Evolutionary conservation across 2,888 invertebrate species (phyloP).

Genomic region (Watsonalla binaria): DNA sequence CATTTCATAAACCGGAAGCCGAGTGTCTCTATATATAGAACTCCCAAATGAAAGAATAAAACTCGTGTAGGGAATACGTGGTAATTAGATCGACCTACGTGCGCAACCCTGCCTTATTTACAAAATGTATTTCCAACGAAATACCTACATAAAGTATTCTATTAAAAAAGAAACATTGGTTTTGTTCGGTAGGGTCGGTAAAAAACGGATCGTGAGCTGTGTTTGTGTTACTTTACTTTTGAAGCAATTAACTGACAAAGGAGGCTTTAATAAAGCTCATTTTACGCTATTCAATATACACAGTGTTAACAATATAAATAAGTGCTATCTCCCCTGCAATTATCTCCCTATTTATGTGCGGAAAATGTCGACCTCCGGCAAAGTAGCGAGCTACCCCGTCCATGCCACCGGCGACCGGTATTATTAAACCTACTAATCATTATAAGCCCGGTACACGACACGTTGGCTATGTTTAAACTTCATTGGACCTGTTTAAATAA

Average conservation of each 20-base stretch:
- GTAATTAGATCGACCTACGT: too few species aligned
- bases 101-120: too few species aligned
- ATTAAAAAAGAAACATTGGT: too few species aligned
- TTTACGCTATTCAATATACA: slow-evolving; percentile 27
- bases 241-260: slow-evolving; percentile 4
- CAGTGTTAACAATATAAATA: slow-evolving; percentile 46
- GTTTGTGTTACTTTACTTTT: neutral
- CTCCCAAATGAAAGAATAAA: too few species aligned
- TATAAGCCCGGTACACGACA: slow-evolving; percentile 33
- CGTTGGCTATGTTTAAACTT: slow-evolving; percentile 9
- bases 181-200: too few species aligned
- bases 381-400: slow-evolving; percentile 25
- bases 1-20: neutral
- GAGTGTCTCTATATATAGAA: neutral
- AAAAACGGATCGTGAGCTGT: too few species aligned
- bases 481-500: neutral
- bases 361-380: slow-evolving; percentile 52
- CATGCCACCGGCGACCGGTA: slow-evolving; percentile 23
- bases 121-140: too few species aligned
- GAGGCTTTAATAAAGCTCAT: slow-evolving; percentile 15
- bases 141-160: too few species aligned
- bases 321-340: slow-evolving; percentile 57
- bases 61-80: too few species aligned
- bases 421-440: slow-evolving; percentile 47
- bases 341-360: slow-evolving; percentile 56